A percentile compares a stretch with the other conserved stretches of the same genome.
Evolutionary conservation across 1,140 invertebrate genomes (phyloP).

Genomic region (Potamilus streckersoni): DNA sequence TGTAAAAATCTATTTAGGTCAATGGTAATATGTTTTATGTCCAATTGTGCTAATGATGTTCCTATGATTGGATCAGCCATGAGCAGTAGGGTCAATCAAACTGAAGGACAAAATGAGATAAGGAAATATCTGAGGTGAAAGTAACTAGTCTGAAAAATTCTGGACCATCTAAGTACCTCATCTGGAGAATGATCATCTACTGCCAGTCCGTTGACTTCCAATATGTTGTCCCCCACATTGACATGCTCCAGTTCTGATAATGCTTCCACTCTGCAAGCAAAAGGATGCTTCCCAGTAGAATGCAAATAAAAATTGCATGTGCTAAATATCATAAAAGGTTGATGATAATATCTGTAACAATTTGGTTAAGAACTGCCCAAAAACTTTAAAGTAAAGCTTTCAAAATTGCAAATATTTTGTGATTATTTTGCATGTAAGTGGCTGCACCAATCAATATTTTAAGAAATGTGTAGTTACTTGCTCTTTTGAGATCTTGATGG

Average conservation of each 20-base stretch:
- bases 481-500: not conserved
- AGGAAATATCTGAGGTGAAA: too few relatives aligned
- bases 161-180: slow-evolving; percentile 48
- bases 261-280: slow-evolving; percentile 78
- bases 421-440: too few relatives aligned
- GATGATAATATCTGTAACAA: too few relatives aligned
- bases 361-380: too few relatives aligned
- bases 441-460: not conserved
- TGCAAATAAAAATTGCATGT: not conserved
- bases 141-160: not conserved
- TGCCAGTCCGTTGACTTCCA: slow-evolving; percentile 92
- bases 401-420: too few relatives aligned
- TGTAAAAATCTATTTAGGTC: too few relatives aligned
- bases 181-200: slow-evolving; percentile 77
- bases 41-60: not conserved
- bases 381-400: too few relatives aligned
- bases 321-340: not conserved
- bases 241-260: slow-evolving; percentile 82
- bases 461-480: not conserved
- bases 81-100: not conserved
- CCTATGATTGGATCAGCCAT: not conserved
- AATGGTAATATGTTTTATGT: not conserved
- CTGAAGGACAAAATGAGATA: not conserved
- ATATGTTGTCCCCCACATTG: slow-evolving; percentile 89
- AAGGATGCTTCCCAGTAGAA: not conserved